Evolutionary conservation across 2,113 vertebrate genomes (phyloP).

Genomic region (Pristiophorus japonicus): DNA sequence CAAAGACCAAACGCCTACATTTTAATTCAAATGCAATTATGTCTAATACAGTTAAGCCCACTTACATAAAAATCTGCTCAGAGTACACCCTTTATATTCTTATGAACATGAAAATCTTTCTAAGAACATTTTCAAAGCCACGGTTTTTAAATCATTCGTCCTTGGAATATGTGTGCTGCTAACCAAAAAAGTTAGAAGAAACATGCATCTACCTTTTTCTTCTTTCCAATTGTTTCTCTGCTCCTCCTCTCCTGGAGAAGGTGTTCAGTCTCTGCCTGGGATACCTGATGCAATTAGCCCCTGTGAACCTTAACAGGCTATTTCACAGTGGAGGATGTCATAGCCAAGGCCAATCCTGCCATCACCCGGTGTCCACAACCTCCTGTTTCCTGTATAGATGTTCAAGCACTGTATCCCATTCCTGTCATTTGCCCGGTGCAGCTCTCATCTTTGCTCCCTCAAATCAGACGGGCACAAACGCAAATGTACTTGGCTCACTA

Average conservation of each 20-base stretch:
- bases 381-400: background rate
- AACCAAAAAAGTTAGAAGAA: background rate
- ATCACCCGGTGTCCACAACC: background rate
- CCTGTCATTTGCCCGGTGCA: background rate
- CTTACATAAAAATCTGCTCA: background rate
- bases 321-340: background rate
- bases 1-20: background rate
- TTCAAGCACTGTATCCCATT: background rate
- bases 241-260: background rate
- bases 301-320: background rate
- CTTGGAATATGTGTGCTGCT: background rate
- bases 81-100: background rate
- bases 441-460: background rate
- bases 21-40: conserved; percentile 10
- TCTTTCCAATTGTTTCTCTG: background rate
- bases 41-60: background rate
- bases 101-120: too few species aligned
- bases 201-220: background rate
- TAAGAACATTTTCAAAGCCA: too few species aligned
- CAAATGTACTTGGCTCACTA: background rate
- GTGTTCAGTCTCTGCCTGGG: background rate
- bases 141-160: background rate
- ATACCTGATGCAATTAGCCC: background rate
- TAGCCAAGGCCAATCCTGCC: background rate
- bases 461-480: background rate